Conservation (phyloP, 2,888 invertebrate species). For the Lithosia quadra region DNA sequence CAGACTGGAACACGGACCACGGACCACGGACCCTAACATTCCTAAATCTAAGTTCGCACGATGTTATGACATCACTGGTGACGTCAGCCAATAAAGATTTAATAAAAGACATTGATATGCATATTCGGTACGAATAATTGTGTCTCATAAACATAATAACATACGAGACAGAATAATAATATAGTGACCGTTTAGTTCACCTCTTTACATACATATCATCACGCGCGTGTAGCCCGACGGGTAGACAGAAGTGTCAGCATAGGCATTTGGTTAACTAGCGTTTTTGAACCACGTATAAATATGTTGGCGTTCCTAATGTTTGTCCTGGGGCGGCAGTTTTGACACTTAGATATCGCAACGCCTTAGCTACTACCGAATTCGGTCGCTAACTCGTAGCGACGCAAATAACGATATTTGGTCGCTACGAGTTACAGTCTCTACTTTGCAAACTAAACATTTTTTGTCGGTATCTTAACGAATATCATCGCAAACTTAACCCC, state of each 20-base stretch:
- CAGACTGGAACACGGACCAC: no score
- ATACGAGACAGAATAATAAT: constrained; percentile 27
- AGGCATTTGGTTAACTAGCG: neutral
- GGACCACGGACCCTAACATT: neutral
- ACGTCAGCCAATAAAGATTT: constrained; percentile 22
- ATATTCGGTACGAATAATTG: constrained; percentile 33
- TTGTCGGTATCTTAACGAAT: no score
- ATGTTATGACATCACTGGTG: neutral
- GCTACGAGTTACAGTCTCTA: no score
- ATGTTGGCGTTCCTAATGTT: no score
- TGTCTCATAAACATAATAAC: constrained; percentile 35
- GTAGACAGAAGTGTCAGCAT: neutral
- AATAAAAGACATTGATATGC: constrained; percentile 32
- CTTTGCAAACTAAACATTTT: no score
- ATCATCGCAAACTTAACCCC: no score
- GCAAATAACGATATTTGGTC: no score
- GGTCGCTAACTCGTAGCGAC: no score
- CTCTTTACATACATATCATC: neutral
- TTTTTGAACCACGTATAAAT: no score
- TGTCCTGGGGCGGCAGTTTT: no score
- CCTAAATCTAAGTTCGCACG: neutral
- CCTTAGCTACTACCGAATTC: no score
- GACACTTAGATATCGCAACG: no score
- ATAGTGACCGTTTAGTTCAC: neutral
- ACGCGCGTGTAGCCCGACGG: neutral